Evolutionary conservation across 1,140 invertebrate species (phyloP).

Genomic region (Archivesica marissinica): DNA sequence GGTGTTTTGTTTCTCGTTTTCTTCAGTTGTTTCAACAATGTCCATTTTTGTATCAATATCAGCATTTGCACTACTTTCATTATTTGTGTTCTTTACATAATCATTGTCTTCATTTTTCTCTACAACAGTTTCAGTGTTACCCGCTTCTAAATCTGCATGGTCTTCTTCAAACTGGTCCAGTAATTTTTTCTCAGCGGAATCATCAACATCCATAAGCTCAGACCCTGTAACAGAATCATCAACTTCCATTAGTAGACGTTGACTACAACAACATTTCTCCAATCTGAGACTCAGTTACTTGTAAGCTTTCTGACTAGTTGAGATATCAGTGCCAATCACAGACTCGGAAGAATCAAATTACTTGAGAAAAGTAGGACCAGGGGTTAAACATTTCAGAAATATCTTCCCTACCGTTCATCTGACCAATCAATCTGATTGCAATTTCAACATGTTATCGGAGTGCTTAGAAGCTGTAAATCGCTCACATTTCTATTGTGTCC

Average conservation of each 20-base stretch:
- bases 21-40: background rate
- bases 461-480: no score
- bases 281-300: no score
- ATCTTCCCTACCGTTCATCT: no score
- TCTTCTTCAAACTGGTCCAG: slow-evolving; percentile 19
- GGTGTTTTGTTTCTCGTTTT: background rate
- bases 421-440: no score
- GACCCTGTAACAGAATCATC: slow-evolving; percentile 35
- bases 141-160: background rate
- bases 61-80: background rate
- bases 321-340: no score
- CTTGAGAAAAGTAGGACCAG: no score
- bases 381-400: no score
- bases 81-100: background rate
- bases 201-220: slow-evolving; percentile 53
- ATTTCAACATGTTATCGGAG: no score
- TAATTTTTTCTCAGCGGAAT: slow-evolving; percentile 35
- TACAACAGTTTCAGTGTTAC: background rate
- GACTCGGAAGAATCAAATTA: no score
- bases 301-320: no score
- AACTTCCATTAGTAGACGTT: no score
- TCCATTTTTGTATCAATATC: background rate
- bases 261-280: background rate
- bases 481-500: no score
- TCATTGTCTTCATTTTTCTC: background rate